Conservation (phyloP, 2,888 invertebrate genomes). For the Pycnomerus fuliginosus region DNA sequence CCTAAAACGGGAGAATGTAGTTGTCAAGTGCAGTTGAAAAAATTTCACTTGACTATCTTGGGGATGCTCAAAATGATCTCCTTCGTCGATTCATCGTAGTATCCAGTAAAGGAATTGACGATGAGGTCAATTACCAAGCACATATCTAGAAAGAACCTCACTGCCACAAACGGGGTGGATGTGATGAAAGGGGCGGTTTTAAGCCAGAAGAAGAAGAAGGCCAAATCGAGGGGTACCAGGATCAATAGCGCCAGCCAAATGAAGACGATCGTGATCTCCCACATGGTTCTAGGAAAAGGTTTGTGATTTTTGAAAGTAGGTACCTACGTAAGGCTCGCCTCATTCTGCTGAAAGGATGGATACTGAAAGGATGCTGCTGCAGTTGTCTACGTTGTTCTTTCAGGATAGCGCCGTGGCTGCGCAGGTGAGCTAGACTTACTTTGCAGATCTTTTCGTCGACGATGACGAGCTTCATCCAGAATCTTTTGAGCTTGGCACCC, state of each 20-base stretch:
- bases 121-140: conserved; percentile 28
- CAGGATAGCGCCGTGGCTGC: conserved; percentile 40
- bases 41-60: conserved; percentile 32
- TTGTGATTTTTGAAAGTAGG: too few relatives aligned
- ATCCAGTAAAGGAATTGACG: conserved; percentile 37
- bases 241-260: too few relatives aligned
- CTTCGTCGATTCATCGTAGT: conserved; percentile 40
- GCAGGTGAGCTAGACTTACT: conserved; percentile 21
- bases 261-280: too few relatives aligned
- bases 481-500: conserved; percentile 2
- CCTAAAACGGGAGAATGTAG: too few relatives aligned
- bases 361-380: conserved; percentile 31
- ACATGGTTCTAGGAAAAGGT: too few relatives aligned
- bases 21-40: too few relatives aligned
- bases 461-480: conserved; percentile 3
- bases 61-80: conserved; percentile 35
- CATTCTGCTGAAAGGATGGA: conserved; percentile 44
- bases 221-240: too few relatives aligned
- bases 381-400: conserved; percentile 40
- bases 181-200: too few relatives aligned
- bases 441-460: conserved; percentile 14
- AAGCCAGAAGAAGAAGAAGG: too few relatives aligned
- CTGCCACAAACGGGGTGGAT: too few relatives aligned
- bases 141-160: too few relatives aligned
- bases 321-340: too few relatives aligned